phyloP scores from a whole-genome alignment of 2,888 invertebrate genomes.

The Oligia latruncula region DNA sequence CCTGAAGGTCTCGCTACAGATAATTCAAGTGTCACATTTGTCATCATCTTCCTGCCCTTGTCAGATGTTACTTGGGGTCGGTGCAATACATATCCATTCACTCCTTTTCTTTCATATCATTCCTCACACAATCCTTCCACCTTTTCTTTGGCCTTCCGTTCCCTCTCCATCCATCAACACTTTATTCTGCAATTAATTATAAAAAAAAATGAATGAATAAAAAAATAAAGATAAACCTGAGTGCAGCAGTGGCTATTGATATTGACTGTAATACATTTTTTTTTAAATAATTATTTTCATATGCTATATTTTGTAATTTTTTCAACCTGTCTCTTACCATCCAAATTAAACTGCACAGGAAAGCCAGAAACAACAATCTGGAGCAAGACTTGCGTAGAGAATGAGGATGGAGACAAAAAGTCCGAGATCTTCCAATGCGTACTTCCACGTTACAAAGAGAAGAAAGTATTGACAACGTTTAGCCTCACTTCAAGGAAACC shows the following conservation, averaged over 20 bases:
- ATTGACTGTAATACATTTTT: neutral
- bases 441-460: conserved; percentile 83
- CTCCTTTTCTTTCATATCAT: neutral
- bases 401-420: conserved; percentile 75
- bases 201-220: neutral
- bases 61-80: neutral
- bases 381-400: conserved; percentile 78
- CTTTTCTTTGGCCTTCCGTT: neutral
- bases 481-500: conserved; percentile 57
- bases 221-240: neutral
- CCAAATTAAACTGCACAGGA: conserved; percentile 60
- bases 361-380: conserved; percentile 79
- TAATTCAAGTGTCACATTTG: neutral
- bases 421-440: conserved; percentile 81
- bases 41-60: neutral
- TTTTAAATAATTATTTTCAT: neutral
- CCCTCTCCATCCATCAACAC: neutral
- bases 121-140: neutral
- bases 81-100: neutral
- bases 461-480: conserved; percentile 71
- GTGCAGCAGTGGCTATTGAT: no score
- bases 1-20: neutral
- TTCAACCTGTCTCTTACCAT: neutral
- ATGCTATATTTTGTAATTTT: neutral
- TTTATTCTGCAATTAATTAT: neutral